Conservation (phyloP, 1,140 invertebrate species). For the Saccostrea glomerata region DNA sequence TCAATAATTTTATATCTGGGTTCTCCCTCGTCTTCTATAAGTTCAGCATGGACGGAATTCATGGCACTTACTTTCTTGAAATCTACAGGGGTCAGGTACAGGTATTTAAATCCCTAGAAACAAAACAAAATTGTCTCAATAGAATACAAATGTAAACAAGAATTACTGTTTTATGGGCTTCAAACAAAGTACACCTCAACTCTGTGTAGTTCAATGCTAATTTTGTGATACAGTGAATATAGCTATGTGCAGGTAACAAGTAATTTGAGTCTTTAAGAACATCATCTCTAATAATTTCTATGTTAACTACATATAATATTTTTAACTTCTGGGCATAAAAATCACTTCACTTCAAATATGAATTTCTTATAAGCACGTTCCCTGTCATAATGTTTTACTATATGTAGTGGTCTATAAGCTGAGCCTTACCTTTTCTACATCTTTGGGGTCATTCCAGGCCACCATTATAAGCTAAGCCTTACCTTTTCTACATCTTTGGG, state of each 20-base stretch:
- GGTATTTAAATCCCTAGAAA: slow-evolving; percentile 92
- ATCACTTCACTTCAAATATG: background rate
- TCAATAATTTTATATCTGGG: slow-evolving; percentile 96
- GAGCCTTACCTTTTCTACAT: slow-evolving; percentile 88
- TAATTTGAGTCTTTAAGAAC: background rate
- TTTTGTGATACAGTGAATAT: background rate
- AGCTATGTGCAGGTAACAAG: background rate
- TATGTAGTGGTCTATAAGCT: background rate
- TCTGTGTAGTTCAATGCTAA: background rate
- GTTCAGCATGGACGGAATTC: slow-evolving; percentile 91
- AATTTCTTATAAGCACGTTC: background rate
- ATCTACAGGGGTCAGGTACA: slow-evolving; percentile 96
- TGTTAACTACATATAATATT: background rate
- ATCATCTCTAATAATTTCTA: background rate
- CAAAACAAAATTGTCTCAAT: background rate
- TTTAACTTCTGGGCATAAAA: background rate
- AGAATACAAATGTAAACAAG: no score
- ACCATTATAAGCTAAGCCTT: no score
- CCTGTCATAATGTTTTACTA: background rate
- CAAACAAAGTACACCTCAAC: no score
- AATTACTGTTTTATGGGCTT: no score
- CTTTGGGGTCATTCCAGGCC: slow-evolving; percentile 93
- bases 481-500: slow-evolving; percentile 91
- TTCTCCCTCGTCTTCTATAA: slow-evolving; percentile 97
- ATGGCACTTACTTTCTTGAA: slow-evolving; percentile 91